These are phyloP conservation scores for Hypercompe scribonia DNA, from an alignment of 2,888 invertebrate species.

Conservation along the genomic window DNA sequence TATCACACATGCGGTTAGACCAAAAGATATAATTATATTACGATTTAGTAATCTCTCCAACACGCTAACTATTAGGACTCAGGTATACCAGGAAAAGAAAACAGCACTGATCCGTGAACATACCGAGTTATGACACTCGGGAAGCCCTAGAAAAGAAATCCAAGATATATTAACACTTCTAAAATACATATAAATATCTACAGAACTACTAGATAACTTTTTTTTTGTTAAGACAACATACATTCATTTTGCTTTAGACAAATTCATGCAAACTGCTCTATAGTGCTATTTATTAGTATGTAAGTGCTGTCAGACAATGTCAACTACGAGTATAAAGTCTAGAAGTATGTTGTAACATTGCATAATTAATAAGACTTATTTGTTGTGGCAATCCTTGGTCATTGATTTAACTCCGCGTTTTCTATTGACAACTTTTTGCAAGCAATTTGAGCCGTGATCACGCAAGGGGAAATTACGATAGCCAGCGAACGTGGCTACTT, in stretches of 20 bases:
- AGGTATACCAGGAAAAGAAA: neutral
- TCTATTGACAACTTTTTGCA: constrained; percentile 60
- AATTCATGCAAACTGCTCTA: neutral
- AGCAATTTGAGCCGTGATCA: constrained; percentile 61
- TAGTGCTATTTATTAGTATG: neutral
- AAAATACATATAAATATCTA: too few species aligned
- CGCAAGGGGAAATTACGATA: constrained; percentile 60
- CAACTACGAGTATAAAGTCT: neutral
- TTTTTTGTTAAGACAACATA: neutral
- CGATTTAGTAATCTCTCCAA: neutral
- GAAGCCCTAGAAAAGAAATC: too few species aligned
- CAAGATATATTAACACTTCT: too few species aligned
- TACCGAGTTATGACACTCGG: neutral
- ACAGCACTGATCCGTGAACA: neutral
- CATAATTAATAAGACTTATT: neutral
- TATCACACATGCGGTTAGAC: neutral
- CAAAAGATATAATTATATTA: neutral
- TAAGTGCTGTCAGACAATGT: neutral
- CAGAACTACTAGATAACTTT: too few species aligned
- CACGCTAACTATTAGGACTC: neutral
- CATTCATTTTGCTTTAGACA: neutral
- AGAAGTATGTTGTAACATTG: neutral
- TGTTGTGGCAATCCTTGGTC: neutral
- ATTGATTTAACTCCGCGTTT: constrained; percentile 45
- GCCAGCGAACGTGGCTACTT: constrained; percentile 34